Conservation (phyloP, 2,888 invertebrate species). For the Cosmia trapezina region DNA sequence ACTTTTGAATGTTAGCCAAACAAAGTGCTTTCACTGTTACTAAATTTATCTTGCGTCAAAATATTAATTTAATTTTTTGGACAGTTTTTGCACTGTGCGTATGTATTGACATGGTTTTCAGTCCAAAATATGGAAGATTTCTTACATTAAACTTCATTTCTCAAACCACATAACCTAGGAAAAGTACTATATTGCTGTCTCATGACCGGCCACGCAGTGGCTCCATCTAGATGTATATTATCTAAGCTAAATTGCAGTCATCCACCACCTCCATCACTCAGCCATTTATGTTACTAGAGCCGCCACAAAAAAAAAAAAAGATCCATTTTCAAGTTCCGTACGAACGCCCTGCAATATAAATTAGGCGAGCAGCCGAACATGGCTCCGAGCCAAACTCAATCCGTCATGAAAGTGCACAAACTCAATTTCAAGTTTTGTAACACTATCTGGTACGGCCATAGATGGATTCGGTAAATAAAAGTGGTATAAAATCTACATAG, state of each 20-base stretch:
- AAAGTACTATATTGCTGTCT: too few species aligned
- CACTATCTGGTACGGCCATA: conserved; percentile 16
- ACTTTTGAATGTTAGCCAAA: too few species aligned
- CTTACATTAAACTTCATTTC: too few species aligned
- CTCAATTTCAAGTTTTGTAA: conserved; percentile 42
- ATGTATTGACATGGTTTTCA: too few species aligned
- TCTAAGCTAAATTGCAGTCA: background rate
- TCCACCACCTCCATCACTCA: background rate
- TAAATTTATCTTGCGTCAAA: too few species aligned
- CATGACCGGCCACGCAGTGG: too few species aligned
- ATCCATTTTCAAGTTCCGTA: conserved; percentile 9
- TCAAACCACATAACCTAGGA: too few species aligned
- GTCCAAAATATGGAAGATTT: too few species aligned
- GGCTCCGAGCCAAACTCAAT: conserved; percentile 44
- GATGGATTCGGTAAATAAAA: conserved; percentile 11
- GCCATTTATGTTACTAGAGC: background rate
- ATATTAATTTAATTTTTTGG: too few species aligned
- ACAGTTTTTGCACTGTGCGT: too few species aligned
- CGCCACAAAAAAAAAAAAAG: conserved; percentile 1
- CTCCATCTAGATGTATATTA: too few species aligned
- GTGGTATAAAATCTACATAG: background rate
- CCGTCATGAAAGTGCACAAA: conserved; percentile 52
- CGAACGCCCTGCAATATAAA: conserved; percentile 43
- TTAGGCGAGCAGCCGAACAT: conserved; percentile 28
- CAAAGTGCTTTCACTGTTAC: too few species aligned